Conservation (phyloP, 2,113 vertebrate genomes). For the Mionectes macconnelli region DNA sequence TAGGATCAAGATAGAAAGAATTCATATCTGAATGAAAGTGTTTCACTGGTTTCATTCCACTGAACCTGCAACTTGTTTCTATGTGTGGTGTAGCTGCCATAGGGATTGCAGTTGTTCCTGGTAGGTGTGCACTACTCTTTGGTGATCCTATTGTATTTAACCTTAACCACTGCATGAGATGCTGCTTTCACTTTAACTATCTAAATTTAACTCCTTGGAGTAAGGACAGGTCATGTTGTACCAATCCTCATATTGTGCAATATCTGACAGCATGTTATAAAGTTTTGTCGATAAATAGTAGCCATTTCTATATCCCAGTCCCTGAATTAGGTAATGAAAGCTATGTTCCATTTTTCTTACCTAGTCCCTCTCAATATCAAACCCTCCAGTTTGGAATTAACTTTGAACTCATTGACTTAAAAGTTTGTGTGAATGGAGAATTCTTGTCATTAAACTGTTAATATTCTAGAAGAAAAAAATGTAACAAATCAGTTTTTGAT, state of each 20-base stretch:
- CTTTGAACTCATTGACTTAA: not conserved
- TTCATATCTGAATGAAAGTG: not conserved
- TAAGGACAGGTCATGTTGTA: not conserved
- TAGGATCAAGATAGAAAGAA: not conserved
- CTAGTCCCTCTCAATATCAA: not conserved
- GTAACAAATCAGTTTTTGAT: not conserved
- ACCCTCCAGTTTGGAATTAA: rapidly evolving
- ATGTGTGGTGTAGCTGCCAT: not conserved
- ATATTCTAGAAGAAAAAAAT: not conserved
- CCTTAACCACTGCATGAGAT: not conserved
- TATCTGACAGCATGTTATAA: not conserved
- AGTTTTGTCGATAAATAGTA: not conserved
- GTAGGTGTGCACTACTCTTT: not conserved
- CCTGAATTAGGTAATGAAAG: not conserved
- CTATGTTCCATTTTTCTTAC: not conserved
- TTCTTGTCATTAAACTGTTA: not conserved
- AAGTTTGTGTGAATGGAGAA: not conserved
- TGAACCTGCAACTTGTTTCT: not conserved
- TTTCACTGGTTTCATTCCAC: not conserved
- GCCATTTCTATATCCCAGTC: not conserved
- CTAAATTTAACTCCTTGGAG: not conserved
- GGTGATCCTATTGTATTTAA: not conserved
- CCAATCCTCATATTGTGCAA: not conserved
- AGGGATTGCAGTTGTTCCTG: not conserved
- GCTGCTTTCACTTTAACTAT: not conserved